Percentiles rank a stretch among this genome's conserved stretches.
These are phyloP conservation scores for Leptodactylus fallax DNA, from an alignment of 2,797 vertebrate species.

Conservation along the genomic window DNA sequence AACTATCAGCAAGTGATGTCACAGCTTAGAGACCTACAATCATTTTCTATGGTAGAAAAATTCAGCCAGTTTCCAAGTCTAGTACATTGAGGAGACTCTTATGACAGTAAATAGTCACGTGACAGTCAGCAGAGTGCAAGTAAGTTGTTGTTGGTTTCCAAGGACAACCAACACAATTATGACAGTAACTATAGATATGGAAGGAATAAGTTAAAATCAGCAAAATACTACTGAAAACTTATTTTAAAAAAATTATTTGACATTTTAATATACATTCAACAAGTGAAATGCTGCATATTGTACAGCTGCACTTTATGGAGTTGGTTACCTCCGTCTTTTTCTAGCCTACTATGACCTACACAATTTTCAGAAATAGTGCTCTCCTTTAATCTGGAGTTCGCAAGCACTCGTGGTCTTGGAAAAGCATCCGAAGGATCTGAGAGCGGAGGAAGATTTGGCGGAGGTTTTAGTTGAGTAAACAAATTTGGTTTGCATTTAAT, in stretches of 20 bases:
- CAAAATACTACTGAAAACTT: too few species aligned
- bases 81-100: too few species aligned
- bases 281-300: not conserved
- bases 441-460: conserved; percentile 13
- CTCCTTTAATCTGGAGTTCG: not conserved
- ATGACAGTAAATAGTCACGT: too few species aligned
- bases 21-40: too few species aligned
- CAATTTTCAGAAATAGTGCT: not conserved
- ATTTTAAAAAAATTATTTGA: too few species aligned
- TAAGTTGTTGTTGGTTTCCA: not conserved
- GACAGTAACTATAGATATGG: not conserved
- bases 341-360: not conserved
- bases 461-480: conserved; percentile 38
- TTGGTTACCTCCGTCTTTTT: not conserved
- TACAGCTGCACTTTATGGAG: not conserved
- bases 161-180: not conserved
- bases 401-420: not conserved
- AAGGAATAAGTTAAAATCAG: not conserved
- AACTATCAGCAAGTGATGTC: too few species aligned
- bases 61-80: too few species aligned
- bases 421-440: not conserved
- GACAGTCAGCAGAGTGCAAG: too few species aligned
- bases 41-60: too few species aligned
- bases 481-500: conserved; percentile 34
- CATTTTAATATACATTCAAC: too few species aligned